Evolutionary conservation across 2,113 vertebrate genomes (phyloP), one percentile per base, ranked within the genome.

Genomic region (Amia ocellicauda): DNA sequence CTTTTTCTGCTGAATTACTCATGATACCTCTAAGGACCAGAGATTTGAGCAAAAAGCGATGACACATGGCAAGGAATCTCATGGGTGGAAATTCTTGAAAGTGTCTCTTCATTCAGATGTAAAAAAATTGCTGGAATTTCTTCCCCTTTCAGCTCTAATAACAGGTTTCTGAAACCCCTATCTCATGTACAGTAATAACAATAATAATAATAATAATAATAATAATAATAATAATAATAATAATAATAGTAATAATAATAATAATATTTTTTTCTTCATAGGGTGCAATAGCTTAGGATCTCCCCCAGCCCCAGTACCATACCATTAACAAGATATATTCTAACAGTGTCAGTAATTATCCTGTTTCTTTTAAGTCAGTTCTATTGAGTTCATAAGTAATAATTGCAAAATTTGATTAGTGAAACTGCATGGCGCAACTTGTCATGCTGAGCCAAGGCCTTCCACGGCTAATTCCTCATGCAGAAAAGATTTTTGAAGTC

Each of bases 391-490:
- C 50, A 61, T 61, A 58, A 66, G 56, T 66, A 66, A 51, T 53
- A 61, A 67, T 60, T 60, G 58, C 31, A 45, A 52, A 67, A 55
- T 45, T 67, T 55, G 58, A 61, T 67, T 67, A 61, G 58, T 54
- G 58, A 45, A 55, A 55, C 50, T 20, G 24, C 58, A 55, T 61
- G 58, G 49, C 23, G 31, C 63, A 24, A 57, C n/a, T n/a, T 55
- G 14, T 53, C 51, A 47, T 45, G 51, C 50, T 55, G 58, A 20
- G 58, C 9, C 10, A 5, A 61, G 11, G 50, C 14, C 58, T 47
- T 43, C 26, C 17, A 17, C 9, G 57, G 17, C 20, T 67, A 54
- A 29, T 41, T 54, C 28, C 45, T 26, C n/a, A 50, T 60, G 20
- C 36, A 45, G 36, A 45, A 66, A 49, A 65, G 29, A 52, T 19